A percentile compares a stretch with the other conserved stretches of the same genome.
Conservation (phyloP, 2,888 invertebrate genomes). For the Flexamia atlantica region DNA sequence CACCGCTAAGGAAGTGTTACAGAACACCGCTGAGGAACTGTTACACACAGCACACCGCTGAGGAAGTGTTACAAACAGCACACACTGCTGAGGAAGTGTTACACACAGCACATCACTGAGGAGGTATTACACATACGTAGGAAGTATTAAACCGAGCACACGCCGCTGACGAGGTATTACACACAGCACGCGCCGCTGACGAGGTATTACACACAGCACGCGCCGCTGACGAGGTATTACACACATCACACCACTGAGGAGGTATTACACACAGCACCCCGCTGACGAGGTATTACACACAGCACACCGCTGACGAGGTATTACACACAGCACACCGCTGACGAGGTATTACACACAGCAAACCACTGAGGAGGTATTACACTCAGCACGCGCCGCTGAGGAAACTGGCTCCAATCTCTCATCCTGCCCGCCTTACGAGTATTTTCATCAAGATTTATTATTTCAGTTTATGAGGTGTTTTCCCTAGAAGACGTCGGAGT, state of each 20-base stretch:
- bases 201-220: slow-evolving; percentile 27
- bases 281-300: too few species aligned
- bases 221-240: background rate
- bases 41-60: slow-evolving; percentile 10
- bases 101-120: too few species aligned
- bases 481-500: background rate
- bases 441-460: slow-evolving; percentile 12
- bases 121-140: background rate
- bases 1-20: background rate
- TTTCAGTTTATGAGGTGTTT: background rate
- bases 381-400: slow-evolving; percentile 14
- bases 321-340: slow-evolving; percentile 10
- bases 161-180: background rate
- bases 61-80: slow-evolving; percentile 15
- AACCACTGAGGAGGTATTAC: slow-evolving; percentile 10
- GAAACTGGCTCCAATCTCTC: slow-evolving; percentile 33
- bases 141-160: slow-evolving; percentile 12
- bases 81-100: slow-evolving; percentile 5
- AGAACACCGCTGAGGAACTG: background rate
- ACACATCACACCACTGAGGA: too few species aligned
- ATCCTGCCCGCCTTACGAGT: background rate
- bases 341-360: slow-evolving; percentile 18
- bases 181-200: too few species aligned
- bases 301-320: slow-evolving; percentile 8
- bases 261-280: slow-evolving; percentile 6